Base-by-base conservation (phyloP, 1,140 invertebrate genomes). In the Aphelinus certus region DNA sequence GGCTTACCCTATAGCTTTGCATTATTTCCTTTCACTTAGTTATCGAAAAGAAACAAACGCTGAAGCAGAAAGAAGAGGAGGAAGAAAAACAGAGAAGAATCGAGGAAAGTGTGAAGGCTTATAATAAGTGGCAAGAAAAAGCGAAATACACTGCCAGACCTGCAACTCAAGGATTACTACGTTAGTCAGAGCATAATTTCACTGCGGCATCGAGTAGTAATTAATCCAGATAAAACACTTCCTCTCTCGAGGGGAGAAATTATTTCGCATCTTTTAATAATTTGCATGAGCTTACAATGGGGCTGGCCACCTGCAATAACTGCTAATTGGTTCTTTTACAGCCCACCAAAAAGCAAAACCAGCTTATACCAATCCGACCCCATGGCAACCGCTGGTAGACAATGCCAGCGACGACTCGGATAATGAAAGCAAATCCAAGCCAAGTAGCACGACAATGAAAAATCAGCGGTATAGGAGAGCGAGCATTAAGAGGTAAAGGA, bases 271-370 rank as follows among this genome's bases (percentile, higher is more conserved):
- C 26, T 47, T 26, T 58, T 26, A 26, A 26, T 26, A 26, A 26
- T 26, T 26, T 26, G 26, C 26, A 26, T 26, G 26, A 26, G 26
- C 26, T 26, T 26, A 26, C 26, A 26, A 26, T 26, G 26, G 26
- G 26, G 26, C 26, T 26, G 0, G 26, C 26, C 26, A 26, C 26
- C 26, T 26, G 26, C 26, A 26, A 26, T 26, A 26, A 26, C 26
- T 26, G 26, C 26, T 26, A 26, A 26, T 26, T 26, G 26, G 26
- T 26, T 26, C 26, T 26, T 55, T 78, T 81, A 7, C 63, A 87
- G 86, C 86, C 67, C 84, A 87, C 79, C 83, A 87, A 46, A 82
- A 81, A 69, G 85, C 83, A 1, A 87, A 81, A 58, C 86, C 86
- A 47, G 69, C 83, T 2, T 87, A 83, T 45, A 76, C 86, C 5